Evolutionary conservation across 2,797 vertebrate genomes (phyloP).

Genomic region (Macropus fuliginosus): DNA sequence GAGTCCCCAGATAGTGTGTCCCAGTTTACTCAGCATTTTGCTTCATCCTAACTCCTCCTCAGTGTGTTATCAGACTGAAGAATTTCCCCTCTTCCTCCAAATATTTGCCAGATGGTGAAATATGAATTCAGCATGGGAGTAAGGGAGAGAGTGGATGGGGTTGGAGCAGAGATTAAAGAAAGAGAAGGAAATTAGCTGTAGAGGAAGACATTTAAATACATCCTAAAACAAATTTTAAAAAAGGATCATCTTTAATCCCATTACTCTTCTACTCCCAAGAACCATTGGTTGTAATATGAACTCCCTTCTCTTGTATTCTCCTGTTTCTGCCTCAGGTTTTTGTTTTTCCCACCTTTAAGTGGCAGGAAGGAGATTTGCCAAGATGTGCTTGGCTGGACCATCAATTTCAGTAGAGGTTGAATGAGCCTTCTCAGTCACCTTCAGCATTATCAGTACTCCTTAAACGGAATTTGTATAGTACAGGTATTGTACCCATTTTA

Average conservation of each 20-base stretch:
- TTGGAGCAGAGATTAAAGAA: background rate
- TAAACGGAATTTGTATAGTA: background rate
- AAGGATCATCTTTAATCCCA: background rate
- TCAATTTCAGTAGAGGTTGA: background rate
- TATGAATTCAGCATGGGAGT: background rate
- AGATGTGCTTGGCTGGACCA: background rate
- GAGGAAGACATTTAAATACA: background rate
- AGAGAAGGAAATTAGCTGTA: background rate
- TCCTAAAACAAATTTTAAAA: background rate
- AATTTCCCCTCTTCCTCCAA: background rate
- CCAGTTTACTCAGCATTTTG: background rate
- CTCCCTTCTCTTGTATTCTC: background rate
- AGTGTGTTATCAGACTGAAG: background rate
- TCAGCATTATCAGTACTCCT: background rate
- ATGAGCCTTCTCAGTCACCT: background rate
- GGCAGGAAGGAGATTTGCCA: background rate
- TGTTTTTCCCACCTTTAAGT: background rate
- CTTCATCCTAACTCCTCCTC: background rate
- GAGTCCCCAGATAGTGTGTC: background rate
- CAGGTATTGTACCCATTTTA: background rate
- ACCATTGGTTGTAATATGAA: background rate
- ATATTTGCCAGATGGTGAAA: background rate
- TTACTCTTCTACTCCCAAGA: background rate
- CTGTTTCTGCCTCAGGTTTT: background rate
- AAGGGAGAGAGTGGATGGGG: background rate